phyloP scores from a whole-genome alignment of 2,797 vertebrate species.

The Melanotaenia parkinsoni region DNA sequence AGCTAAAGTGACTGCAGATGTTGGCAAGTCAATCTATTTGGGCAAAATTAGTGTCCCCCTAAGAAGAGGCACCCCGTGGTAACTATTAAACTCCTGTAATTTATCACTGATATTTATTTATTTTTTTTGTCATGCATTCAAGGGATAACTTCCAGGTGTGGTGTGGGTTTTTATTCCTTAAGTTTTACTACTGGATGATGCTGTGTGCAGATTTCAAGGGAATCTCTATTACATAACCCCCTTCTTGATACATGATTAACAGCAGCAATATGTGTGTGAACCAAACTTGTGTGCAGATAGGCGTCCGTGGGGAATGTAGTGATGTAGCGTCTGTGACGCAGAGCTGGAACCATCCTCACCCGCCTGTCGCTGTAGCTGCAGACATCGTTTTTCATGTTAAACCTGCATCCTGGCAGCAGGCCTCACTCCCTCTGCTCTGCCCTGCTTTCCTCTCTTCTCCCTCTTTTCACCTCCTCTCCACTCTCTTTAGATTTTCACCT shows the following conservation, averaged over 20 bases:
- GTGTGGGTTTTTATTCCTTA: slow-evolving; percentile 17
- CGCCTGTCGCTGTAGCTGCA: slow-evolving; percentile 54
- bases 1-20: slow-evolving; percentile 21
- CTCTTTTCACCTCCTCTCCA: slow-evolving; percentile 12
- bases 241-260: slow-evolving; percentile 52
- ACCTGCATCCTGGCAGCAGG: slow-evolving; percentile 71
- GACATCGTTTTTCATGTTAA: slow-evolving; percentile 63
- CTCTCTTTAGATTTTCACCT: slow-evolving; percentile 13
- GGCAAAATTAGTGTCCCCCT: slow-evolving; percentile 10
- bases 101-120: slow-evolving; percentile 42
- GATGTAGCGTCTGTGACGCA: slow-evolving; percentile 41
- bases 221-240: slow-evolving; percentile 40
- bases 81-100: slow-evolving; percentile 20
- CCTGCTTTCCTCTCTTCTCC: slow-evolving; percentile 14
- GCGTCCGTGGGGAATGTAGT: neutral
- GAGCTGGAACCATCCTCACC: slow-evolving; percentile 38
- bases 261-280: slow-evolving; percentile 16
- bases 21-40: slow-evolving; percentile 39
- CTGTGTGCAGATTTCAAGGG: slow-evolving; percentile 4
- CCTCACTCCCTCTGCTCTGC: slow-evolving; percentile 47
- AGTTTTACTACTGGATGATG: slow-evolving; percentile 20
- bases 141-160: slow-evolving; percentile 24
- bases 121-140: neutral
- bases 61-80: neutral
- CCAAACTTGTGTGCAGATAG: slow-evolving; percentile 10